phyloP scores from a whole-genome alignment of 2,888 invertebrate species.

The Harmothoe impar region DNA sequence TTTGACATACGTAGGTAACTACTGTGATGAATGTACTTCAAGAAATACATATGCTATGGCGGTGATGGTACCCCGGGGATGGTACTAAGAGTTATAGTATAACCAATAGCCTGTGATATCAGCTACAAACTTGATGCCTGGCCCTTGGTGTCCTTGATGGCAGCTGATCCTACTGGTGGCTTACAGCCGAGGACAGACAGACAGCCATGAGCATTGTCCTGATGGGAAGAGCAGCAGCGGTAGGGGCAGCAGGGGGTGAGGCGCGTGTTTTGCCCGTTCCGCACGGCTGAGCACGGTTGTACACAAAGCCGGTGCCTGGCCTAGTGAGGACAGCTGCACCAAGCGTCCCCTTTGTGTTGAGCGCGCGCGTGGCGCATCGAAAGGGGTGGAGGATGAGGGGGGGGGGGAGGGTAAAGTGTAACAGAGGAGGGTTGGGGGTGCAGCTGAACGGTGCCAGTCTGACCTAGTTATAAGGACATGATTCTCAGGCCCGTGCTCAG shows the following conservation, averaged over 20 bases:
- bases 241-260: neutral
- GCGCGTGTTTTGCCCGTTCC: conserved; percentile 27
- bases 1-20: too few species aligned
- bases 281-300: conserved; percentile 25
- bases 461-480: neutral
- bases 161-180: neutral
- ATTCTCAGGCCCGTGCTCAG: neutral
- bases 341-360: conserved; percentile 20
- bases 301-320: conserved; percentile 30
- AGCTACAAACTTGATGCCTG: too few species aligned
- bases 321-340: conserved; percentile 24
- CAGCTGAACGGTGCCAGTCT: conserved; percentile 17
- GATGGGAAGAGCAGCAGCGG: neutral
- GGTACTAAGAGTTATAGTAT: too few species aligned
- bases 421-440: too few species aligned
- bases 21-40: too few species aligned
- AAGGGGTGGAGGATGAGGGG: neutral
- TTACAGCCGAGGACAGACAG: neutral
- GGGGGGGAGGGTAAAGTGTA: too few species aligned
- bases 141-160: too few species aligned
- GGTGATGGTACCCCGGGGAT: too few species aligned
- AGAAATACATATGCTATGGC: too few species aligned
- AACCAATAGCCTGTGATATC: too few species aligned
- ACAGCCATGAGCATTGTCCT: neutral
- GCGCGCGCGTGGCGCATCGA: neutral